Evolutionary conservation across 2,888 invertebrate species (phyloP).

Genomic region (Stenolophus ochropezus): DNA sequence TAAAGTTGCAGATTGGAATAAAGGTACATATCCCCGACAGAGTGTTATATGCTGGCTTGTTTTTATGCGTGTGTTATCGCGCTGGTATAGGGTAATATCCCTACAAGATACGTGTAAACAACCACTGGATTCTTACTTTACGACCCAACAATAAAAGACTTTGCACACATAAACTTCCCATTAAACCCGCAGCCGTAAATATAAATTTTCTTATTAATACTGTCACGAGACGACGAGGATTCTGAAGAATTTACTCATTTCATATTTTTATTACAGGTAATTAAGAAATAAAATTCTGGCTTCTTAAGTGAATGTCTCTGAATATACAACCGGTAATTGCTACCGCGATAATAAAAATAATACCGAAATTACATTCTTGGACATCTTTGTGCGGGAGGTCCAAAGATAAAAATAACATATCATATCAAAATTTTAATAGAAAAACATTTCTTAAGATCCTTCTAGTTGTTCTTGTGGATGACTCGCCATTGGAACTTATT

Average conservation of each 20-base stretch:
- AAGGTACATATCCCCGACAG: too few species aligned
- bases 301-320: not conserved
- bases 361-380: too few species aligned
- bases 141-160: constrained; percentile 11
- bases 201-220: constrained; percentile 32
- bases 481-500: too few species aligned
- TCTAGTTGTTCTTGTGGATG: too few species aligned
- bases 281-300: not conserved
- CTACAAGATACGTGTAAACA: constrained; percentile 8
- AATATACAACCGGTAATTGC: not conserved
- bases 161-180: not conserved
- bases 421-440: too few species aligned
- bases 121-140: constrained; percentile 25
- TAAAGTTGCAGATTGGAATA: too few species aligned
- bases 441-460: too few species aligned
- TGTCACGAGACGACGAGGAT: not conserved
- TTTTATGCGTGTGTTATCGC: not conserved
- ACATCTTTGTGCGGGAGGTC: too few species aligned
- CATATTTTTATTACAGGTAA: not conserved
- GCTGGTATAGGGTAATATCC: not conserved
- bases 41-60: not conserved
- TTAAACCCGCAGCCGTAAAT: constrained; percentile 10
- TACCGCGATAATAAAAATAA: too few species aligned
- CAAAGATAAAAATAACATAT: too few species aligned
- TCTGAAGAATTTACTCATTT: not conserved